Evolutionary conservation across 2,888 invertebrate species (phyloP).

Genomic region (Eristalinus sepulchralis): DNA sequence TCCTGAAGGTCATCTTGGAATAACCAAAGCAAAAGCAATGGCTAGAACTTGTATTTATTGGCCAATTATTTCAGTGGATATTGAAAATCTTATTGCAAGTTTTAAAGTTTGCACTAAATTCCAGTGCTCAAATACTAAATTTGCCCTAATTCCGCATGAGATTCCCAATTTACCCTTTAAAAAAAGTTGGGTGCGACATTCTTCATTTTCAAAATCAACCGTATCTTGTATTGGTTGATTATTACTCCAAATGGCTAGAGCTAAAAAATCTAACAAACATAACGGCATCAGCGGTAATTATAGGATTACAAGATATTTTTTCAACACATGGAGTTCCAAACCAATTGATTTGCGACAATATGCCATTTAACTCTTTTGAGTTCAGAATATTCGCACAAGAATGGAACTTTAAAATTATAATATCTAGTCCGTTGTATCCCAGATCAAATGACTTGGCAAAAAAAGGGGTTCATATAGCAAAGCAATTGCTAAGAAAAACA

Average conservation of each 20-base stretch:
- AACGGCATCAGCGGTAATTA: not conserved
- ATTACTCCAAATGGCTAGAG: conserved; percentile 29
- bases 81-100: not conserved
- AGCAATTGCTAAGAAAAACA: not conserved
- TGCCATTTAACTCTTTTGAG: conserved; percentile 2
- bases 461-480: not conserved
- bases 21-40: conserved; percentile 7
- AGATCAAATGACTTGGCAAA: too few species aligned
- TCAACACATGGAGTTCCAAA: not conserved
- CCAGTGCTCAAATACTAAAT: not conserved
- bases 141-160: not conserved
- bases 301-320: not conserved
- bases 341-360: not conserved
- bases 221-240: conserved; percentile 16
- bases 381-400: too few species aligned
- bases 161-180: not conserved
- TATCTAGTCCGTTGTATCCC: too few species aligned
- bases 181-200: conserved; percentile 9
- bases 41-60: conserved; percentile 24
- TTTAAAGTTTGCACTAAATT: not conserved
- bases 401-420: too few species aligned
- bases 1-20: conserved; percentile 33
- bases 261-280: not conserved
- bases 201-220: not conserved
- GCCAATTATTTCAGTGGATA: conserved; percentile 33